These are phyloP conservation scores for Pemphigus obesinymphae DNA, from an alignment of 1,140 invertebrate species.

Conservation along the genomic window DNA sequence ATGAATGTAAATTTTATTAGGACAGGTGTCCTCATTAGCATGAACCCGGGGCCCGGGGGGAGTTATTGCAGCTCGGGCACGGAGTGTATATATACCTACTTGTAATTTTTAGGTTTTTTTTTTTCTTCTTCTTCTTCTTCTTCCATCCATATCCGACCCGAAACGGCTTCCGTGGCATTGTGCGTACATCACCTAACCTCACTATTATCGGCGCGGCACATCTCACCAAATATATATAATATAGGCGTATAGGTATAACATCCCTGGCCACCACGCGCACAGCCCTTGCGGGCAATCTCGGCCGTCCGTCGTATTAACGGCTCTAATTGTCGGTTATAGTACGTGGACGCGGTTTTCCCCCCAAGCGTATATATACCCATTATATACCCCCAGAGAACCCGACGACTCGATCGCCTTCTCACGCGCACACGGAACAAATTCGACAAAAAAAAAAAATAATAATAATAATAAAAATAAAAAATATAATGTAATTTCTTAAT, in stretches of 20 bases:
- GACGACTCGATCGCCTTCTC: neutral
- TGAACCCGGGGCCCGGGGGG: slow-evolving; percentile 3
- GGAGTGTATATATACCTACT: neutral
- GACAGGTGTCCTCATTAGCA: slow-evolving; percentile 40
- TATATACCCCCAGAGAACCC: neutral
- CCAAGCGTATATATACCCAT: neutral
- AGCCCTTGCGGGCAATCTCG: slow-evolving; percentile 36
- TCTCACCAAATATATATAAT: neutral
- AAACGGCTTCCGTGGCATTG: slow-evolving; percentile 32
- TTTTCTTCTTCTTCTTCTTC: too few species aligned
- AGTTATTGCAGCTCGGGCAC: neutral
- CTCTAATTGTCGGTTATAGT: slow-evolving; percentile 19
- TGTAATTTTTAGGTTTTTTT: too few species aligned
- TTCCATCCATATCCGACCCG: neutral
- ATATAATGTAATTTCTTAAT: slow-evolving; percentile 1
- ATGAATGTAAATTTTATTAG: slow-evolving; percentile 31
- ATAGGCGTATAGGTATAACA: too few species aligned
- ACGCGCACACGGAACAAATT: neutral
- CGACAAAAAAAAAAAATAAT: neutral
- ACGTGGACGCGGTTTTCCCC: neutral
- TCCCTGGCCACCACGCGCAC: neutral
- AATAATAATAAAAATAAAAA: neutral
- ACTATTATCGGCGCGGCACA: neutral
- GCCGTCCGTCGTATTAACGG: slow-evolving; percentile 18
- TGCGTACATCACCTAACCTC: neutral